Conservation (phyloP, 2,888 invertebrate species). For the Noctua pronuba region DNA sequence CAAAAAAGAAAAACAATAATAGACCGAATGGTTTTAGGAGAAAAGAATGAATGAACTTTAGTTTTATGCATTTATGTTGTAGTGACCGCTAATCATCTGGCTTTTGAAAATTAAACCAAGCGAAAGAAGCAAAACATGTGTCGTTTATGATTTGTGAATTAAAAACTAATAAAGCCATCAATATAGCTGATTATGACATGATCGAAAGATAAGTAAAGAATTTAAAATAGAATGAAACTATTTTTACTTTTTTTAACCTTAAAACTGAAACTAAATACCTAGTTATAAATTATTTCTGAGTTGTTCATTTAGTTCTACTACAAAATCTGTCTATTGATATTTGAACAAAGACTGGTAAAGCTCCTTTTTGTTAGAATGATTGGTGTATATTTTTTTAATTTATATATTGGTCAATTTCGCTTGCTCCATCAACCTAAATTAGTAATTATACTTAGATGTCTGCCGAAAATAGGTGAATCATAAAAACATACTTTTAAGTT, state of each 20-base stretch:
- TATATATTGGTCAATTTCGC: background rate
- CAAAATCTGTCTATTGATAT: background rate
- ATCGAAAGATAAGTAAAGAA: slow-evolving; percentile 27
- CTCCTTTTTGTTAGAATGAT: background rate
- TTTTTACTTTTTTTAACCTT: slow-evolving; percentile 10
- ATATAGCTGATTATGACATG: background rate
- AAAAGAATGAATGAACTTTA: slow-evolving; percentile 48
- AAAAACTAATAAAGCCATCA: slow-evolving; percentile 1
- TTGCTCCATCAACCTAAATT: slow-evolving; percentile 2
- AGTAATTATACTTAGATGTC: background rate
- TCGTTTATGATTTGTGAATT: background rate
- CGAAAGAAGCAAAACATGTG: background rate
- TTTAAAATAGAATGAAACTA: background rate
- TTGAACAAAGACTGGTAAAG: background rate
- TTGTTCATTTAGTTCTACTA: background rate
- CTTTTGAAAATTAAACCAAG: slow-evolving; percentile 1
- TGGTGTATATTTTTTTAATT: background rate
- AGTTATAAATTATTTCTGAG: background rate
- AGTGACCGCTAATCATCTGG: slow-evolving; percentile 14
- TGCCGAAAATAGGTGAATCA: background rate
- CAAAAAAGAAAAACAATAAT: slow-evolving; percentile 26
- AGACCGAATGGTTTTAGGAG: slow-evolving; percentile 48
- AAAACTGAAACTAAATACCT: slow-evolving; percentile 4
- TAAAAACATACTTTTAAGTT: background rate
- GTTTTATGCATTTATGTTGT: slow-evolving; percentile 36